Conservation (phyloP, 2,888 invertebrate species). For the Tachina fera region DNA sequence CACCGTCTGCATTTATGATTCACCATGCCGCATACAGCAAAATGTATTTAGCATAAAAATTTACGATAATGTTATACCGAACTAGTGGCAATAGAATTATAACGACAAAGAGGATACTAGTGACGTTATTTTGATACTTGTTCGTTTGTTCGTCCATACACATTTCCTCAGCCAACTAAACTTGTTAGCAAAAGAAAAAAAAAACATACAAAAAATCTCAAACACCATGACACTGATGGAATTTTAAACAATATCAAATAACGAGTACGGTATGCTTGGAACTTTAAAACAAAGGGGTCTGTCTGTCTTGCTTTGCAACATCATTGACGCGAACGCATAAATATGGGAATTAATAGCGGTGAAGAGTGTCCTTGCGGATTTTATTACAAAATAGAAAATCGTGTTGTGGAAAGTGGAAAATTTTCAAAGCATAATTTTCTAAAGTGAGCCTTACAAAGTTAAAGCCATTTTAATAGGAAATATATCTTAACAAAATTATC, state of each 20-base stretch:
- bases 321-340: conserved; percentile 3
- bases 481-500: too few species aligned
- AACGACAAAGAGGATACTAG: neutral
- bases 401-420: neutral
- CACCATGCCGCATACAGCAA: conserved; percentile 71
- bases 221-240: conserved; percentile 21
- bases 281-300: conserved; percentile 18
- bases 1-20: conserved; percentile 52
- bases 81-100: conserved; percentile 37
- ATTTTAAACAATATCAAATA: conserved; percentile 29
- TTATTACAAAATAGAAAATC: neutral
- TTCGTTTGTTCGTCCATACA: neutral
- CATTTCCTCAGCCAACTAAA: neutral
- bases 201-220: neutral
- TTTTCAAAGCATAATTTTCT: too few species aligned
- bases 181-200: neutral
- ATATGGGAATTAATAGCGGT: neutral
- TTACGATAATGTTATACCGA: conserved; percentile 78
- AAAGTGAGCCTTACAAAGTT: too few species aligned
- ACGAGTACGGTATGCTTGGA: neutral
- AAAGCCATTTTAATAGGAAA: too few species aligned
- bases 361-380: neutral
- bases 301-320: neutral
- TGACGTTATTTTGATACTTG: neutral
- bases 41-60: conserved; percentile 81